Conservation (phyloP, 2,113 vertebrate species). For the Phaetusa simplex region DNA sequence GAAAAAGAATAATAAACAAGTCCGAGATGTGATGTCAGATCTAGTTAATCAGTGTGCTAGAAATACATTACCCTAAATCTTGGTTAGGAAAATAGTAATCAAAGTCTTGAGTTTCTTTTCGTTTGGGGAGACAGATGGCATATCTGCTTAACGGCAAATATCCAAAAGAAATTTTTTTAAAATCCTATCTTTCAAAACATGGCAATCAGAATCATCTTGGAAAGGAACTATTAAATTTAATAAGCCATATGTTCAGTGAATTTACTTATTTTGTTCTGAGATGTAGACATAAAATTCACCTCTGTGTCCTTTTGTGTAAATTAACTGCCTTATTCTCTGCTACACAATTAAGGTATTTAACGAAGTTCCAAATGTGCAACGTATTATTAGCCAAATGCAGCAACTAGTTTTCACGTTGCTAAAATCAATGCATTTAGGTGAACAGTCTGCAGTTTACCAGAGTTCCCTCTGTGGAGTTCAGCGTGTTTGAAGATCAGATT, state of each 20-base stretch:
- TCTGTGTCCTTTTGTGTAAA: conserved; percentile 51
- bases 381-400: conserved; percentile 49
- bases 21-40: conserved; percentile 63
- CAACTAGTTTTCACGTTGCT: conserved; percentile 26
- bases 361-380: conserved; percentile 52
- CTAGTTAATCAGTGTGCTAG: conserved; percentile 66
- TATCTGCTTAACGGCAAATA: conserved; percentile 79
- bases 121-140: conserved; percentile 78
- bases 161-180: conserved; percentile 67
- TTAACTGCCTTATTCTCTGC: conserved; percentile 55
- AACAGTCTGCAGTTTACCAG: conserved; percentile 65
- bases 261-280: conserved; percentile 72
- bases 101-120: conserved; percentile 73
- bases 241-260: conserved; percentile 82
- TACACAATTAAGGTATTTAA: conserved; percentile 70
- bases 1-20: conserved; percentile 28
- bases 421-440: conserved; percentile 66
- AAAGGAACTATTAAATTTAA: conserved; percentile 79
- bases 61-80: conserved; percentile 70
- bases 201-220: conserved; percentile 79
- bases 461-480: conserved; percentile 60
- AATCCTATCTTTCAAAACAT: conserved; percentile 81
- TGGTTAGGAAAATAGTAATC: conserved; percentile 79
- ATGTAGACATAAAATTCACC: conserved; percentile 66
- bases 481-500: conserved; percentile 73